A percentile compares a stretch with the other conserved stretches of the same genome.
Evolutionary conservation across 2,797 vertebrate genomes (phyloP).

Genomic region (Myotis pilosus): DNA sequence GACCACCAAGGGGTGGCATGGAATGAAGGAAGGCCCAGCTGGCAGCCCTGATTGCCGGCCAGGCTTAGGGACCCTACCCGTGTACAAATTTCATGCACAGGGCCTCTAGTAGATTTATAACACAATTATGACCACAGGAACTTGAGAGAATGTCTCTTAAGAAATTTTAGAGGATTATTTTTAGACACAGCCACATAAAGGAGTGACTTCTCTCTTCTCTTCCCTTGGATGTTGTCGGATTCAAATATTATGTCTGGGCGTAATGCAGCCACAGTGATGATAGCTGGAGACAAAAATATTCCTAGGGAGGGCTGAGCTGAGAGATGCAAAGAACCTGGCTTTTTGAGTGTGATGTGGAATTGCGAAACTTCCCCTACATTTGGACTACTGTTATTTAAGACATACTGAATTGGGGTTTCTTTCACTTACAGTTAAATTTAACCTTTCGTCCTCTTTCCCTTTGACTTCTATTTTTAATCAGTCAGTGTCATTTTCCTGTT

Average conservation of each 20-base stretch:
- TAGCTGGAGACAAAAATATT: not conserved
- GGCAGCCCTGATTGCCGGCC: no score
- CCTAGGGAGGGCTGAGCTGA: not conserved
- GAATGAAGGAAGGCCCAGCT: no score
- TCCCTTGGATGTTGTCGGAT: not conserved
- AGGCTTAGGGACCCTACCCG: accelerated
- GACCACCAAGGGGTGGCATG: no score
- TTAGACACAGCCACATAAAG: not conserved
- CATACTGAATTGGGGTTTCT: not conserved
- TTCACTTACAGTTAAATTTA: not conserved
- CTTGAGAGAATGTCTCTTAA: not conserved
- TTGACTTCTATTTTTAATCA: not conserved
- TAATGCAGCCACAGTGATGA: not conserved
- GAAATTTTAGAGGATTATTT: not conserved
- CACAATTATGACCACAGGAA: not conserved
- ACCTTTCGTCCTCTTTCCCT: not conserved
- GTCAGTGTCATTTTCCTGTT: not conserved
- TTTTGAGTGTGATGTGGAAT: not conserved
- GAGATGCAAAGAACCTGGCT: not conserved
- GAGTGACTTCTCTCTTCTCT: not conserved
- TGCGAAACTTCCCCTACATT: not conserved
- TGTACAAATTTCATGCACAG: no score
- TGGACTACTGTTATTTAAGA: not conserved
- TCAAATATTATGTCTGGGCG: not conserved
- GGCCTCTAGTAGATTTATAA: no score